Evolutionary conservation across 2,113 vertebrate genomes (phyloP).

Genomic region (Microcebus lehilahytsara): DNA sequence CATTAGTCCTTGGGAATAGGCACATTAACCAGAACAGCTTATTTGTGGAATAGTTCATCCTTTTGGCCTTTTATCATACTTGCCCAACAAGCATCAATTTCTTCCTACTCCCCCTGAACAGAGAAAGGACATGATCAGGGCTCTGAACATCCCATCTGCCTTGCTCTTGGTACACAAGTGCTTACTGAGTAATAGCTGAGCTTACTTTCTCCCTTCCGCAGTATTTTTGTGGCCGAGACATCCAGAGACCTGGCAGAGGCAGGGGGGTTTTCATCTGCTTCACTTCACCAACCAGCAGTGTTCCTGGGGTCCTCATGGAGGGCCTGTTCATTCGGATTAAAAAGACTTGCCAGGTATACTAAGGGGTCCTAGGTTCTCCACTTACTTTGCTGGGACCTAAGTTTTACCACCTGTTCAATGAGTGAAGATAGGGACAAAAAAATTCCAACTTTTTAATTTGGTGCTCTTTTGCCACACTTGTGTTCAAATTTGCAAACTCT

Average conservation of each 20-base stretch:
- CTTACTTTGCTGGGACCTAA: neutral
- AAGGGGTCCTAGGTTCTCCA: neutral
- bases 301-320: neutral
- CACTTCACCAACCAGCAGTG: neutral
- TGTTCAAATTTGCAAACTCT: neutral
- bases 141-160: neutral
- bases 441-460: neutral
- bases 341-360: neutral
- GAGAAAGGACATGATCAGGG: neutral
- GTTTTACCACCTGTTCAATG: neutral
- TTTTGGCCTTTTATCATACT: neutral
- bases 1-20: conserved; percentile 17
- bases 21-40: neutral
- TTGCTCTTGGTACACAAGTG: neutral
- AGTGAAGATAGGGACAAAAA: neutral
- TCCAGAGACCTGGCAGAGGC: neutral
- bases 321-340: neutral
- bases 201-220: neutral
- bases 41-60: neutral
- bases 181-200: neutral
- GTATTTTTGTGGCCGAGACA: neutral
- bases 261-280: neutral
- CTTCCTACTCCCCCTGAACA: fast-evolving
- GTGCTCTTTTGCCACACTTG: neutral
- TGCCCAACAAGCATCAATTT: neutral